phyloP scores from a whole-genome alignment of 2,113 vertebrate genomes.

The Pangasianodon gigas region DNA sequence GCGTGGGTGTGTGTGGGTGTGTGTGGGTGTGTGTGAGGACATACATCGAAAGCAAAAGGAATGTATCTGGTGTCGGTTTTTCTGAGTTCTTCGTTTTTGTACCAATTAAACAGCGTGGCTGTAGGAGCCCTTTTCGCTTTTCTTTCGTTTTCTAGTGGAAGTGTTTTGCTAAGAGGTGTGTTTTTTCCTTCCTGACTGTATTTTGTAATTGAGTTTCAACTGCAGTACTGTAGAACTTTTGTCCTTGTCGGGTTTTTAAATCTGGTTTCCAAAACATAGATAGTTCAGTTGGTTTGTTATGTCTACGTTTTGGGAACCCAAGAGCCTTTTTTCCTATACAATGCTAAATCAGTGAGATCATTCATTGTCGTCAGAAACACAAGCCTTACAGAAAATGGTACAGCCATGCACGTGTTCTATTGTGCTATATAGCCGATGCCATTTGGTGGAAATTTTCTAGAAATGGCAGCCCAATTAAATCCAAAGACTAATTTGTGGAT shows the following conservation, averaged over 20 bases:
- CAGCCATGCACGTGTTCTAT: background rate
- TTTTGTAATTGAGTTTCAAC: conserved; percentile 50
- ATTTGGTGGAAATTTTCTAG: background rate
- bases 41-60: conserved; percentile 58
- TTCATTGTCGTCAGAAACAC: conserved; percentile 57
- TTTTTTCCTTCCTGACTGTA: conserved; percentile 39
- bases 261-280: conserved; percentile 37
- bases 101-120: conserved; percentile 24
- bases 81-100: conserved; percentile 65
- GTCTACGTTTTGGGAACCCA: conserved; percentile 69
- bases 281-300: conserved; percentile 51
- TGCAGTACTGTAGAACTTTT: conserved; percentile 48
- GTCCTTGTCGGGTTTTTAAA: conserved; percentile 35
- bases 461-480: conserved; percentile 1
- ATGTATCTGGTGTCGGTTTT: conserved; percentile 67
- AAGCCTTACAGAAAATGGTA: conserved; percentile 35
- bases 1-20: background rate
- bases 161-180: conserved; percentile 41
- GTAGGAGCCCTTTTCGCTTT: conserved; percentile 22
- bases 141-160: conserved; percentile 32
- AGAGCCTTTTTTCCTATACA: conserved; percentile 59
- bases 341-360: conserved; percentile 65
- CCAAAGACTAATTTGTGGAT: conserved; percentile 15
- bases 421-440: background rate
- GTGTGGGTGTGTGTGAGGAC: background rate